A percentile compares a stretch with the other conserved stretches of the same genome.
Conservation (phyloP, 1,140 invertebrate genomes). For the Polypedilum vanderplanki region DNA sequence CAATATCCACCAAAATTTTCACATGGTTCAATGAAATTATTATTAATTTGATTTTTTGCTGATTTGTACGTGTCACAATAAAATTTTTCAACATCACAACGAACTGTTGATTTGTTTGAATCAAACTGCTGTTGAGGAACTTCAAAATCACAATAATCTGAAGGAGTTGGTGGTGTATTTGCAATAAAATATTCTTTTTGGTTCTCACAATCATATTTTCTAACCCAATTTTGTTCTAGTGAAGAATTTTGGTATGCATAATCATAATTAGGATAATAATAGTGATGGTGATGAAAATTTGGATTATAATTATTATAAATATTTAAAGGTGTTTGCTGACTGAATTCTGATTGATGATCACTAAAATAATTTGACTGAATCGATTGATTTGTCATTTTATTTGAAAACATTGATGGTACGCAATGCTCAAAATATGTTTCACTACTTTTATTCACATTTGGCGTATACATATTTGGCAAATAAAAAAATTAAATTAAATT, state of each 20-base stretch:
- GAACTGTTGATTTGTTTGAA: background rate
- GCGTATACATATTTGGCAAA: background rate
- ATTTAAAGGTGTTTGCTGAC: background rate
- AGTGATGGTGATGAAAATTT: slow-evolving; percentile 19
- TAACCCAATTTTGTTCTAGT: background rate
- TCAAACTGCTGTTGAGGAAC: background rate
- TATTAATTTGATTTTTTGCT: background rate
- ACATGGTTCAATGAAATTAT: background rate
- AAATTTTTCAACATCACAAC: background rate
- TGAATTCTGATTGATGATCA: background rate
- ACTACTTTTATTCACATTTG: background rate
- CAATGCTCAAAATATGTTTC: background rate
- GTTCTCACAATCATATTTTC: background rate
- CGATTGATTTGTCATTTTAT: background rate
- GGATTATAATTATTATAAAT: slow-evolving; percentile 21
- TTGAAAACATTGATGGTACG: background rate
- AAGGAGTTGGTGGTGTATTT: background rate
- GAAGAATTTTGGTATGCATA: background rate
- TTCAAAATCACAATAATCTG: slow-evolving; percentile 19
- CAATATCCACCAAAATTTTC: background rate
- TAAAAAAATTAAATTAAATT: background rate
- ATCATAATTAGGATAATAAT: slow-evolving; percentile 7
- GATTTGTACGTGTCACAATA: background rate
- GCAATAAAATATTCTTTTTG: slow-evolving; percentile 22
- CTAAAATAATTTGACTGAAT: background rate